Evolutionary conservation across 2,888 invertebrate species (phyloP).

Genomic region (Xanthostigma xanthostigma): DNA sequence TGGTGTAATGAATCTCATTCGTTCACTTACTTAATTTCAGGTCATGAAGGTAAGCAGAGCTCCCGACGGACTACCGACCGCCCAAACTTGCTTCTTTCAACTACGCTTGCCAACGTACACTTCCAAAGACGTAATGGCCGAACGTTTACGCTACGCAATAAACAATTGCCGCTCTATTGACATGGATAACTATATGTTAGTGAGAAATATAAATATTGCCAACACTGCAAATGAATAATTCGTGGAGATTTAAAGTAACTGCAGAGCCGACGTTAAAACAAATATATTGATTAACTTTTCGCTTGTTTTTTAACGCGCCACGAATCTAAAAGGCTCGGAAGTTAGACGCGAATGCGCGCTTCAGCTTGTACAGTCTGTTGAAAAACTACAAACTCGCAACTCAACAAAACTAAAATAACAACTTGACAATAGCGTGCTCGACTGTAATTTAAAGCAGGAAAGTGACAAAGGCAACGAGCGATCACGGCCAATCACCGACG

Average conservation of each 20-base stretch:
- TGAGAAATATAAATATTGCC: conserved; percentile 30
- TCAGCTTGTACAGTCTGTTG: too few species aligned
- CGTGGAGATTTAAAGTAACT: too few species aligned
- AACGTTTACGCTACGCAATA: conserved; percentile 45
- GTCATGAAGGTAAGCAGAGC: conserved; percentile 41
- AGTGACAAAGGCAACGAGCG: too few species aligned
- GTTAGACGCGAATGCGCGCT: too few species aligned
- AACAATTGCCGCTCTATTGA: conserved; percentile 51
- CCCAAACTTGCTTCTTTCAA: conserved; percentile 48
- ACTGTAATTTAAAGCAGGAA: too few species aligned
- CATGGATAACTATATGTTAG: conserved; percentile 55
- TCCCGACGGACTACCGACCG: conserved; percentile 43
- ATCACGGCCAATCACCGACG: too few species aligned
- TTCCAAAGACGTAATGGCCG: conserved; percentile 41
- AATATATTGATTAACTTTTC: conserved; percentile 30
- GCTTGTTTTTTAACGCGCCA: too few species aligned
- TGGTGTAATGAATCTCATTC: not conserved
- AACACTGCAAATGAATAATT: too few species aligned
- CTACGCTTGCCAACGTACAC: conserved; percentile 44
- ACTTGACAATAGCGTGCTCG: too few species aligned
- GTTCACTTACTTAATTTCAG: conserved; percentile 18
- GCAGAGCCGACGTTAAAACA: conserved; percentile 16
- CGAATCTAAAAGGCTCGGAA: too few species aligned
- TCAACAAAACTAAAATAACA: too few species aligned
- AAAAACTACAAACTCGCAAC: too few species aligned